Percentiles rank a stretch among this genome's conserved stretches.
Conservation (phyloP, 1,140 invertebrate genomes). For the Chymomyza costata region DNA sequence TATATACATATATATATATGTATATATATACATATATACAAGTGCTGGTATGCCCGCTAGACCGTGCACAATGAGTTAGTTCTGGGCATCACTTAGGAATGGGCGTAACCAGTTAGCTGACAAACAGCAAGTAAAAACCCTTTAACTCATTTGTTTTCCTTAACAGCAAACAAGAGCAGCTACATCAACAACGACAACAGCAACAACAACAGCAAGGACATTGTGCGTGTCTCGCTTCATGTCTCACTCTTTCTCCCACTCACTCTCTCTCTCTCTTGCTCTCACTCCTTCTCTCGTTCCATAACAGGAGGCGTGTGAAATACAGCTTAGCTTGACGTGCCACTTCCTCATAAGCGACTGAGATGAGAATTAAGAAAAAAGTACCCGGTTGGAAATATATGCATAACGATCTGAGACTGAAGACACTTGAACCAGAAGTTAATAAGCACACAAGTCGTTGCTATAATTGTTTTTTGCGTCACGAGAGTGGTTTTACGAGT, state of each 20-base stretch:
- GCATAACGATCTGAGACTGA: too few relatives aligned
- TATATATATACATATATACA: too few relatives aligned
- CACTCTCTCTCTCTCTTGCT: too few relatives aligned
- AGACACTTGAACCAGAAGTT: too few relatives aligned
- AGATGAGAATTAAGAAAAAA: background rate
- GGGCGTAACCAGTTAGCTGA: slow-evolving; percentile 33
- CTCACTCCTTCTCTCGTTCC: too few relatives aligned
- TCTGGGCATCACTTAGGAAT: slow-evolving; percentile 22
- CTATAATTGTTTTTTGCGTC: too few relatives aligned
- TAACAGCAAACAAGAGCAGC: slow-evolving; percentile 29
- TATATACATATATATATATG: too few relatives aligned
- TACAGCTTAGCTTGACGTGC: slow-evolving; percentile 53
- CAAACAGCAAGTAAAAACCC: slow-evolving; percentile 55
- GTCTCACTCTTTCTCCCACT: too few relatives aligned
- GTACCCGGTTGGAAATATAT: slow-evolving; percentile 2
- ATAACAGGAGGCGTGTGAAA: slow-evolving; percentile 60
- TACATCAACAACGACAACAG: slow-evolving; percentile 6
- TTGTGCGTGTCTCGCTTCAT: slow-evolving; percentile 13
- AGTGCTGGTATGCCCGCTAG: slow-evolving; percentile 41
- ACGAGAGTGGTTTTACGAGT: too few relatives aligned
- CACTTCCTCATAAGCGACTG: too few relatives aligned
- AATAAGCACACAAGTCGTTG: too few relatives aligned
- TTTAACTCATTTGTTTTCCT: slow-evolving; percentile 72
- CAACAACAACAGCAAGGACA: slow-evolving; percentile 13
- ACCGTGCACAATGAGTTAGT: slow-evolving; percentile 63